Conservation (phyloP, 2,888 invertebrate species). For the Neoitamus cyanurus region DNA sequence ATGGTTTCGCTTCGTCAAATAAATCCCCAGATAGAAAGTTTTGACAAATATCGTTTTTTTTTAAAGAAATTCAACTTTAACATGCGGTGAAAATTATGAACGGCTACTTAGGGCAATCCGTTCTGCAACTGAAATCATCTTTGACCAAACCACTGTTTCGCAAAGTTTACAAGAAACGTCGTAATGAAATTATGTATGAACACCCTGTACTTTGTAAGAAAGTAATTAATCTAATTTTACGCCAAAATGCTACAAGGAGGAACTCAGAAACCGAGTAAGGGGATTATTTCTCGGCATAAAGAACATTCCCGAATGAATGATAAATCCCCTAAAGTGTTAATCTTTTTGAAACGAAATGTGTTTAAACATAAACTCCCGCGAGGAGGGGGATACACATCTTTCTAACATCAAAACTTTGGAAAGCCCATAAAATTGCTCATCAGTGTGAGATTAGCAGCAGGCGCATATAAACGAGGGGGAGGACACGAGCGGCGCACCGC, state of each 20-base stretch:
- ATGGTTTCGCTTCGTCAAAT: too few species aligned
- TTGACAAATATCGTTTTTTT: too few species aligned
- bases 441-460: neutral
- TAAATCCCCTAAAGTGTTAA: neutral
- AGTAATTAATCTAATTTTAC: neutral
- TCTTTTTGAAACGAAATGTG: neutral
- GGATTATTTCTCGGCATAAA: neutral
- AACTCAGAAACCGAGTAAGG: neutral
- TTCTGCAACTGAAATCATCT: too few species aligned
- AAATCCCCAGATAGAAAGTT: too few species aligned
- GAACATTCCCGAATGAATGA: neutral
- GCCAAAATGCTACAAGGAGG: neutral
- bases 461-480: neutral
- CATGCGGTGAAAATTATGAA: too few species aligned
- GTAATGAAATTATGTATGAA: neutral
- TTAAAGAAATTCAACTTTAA: too few species aligned
- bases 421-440: neutral
- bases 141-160: too few species aligned
- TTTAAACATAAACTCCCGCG: neutral
- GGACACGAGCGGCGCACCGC: neutral
- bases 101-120: too few species aligned
- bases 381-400: neutral
- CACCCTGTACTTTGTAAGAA: neutral
- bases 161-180: too few species aligned
- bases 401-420: neutral